Conservation (phyloP, 2,113 vertebrate species). For the Zootoca vivipara region DNA sequence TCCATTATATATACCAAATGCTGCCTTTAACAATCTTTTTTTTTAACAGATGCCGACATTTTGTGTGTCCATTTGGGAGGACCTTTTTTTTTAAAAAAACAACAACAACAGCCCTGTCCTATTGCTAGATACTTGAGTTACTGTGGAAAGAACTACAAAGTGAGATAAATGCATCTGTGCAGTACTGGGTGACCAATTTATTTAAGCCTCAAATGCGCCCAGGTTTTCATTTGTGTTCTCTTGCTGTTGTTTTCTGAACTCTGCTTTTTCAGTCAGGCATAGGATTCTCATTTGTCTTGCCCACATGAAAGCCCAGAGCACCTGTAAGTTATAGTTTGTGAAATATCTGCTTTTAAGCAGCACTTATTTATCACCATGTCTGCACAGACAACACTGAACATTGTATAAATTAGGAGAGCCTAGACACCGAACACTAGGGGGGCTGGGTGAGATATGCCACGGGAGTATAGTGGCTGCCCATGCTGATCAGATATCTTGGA, state of each 20-base stretch:
- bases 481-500: slow-evolving; percentile 76
- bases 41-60: slow-evolving; percentile 60
- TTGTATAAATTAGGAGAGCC: slow-evolving; percentile 69
- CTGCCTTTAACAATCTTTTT: slow-evolving; percentile 48
- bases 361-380: slow-evolving; percentile 72
- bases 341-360: slow-evolving; percentile 77
- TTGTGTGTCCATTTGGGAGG: slow-evolving; percentile 60
- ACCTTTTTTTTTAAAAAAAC: slow-evolving; percentile 40
- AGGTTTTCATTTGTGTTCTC: slow-evolving; percentile 67
- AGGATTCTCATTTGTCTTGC: slow-evolving; percentile 75
- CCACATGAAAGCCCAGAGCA: slow-evolving; percentile 79
- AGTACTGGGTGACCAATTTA: slow-evolving; percentile 56
- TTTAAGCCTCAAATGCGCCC: slow-evolving; percentile 69
- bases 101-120: slow-evolving; percentile 53
- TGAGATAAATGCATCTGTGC: slow-evolving; percentile 68
- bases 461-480: slow-evolving; percentile 59
- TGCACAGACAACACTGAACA: slow-evolving; percentile 61
- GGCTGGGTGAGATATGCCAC: slow-evolving; percentile 62
- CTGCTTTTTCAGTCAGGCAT: slow-evolving; percentile 71
- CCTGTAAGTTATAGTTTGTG: slow-evolving; percentile 80
- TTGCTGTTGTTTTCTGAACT: slow-evolving; percentile 75
- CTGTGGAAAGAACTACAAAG: slow-evolving; percentile 63
- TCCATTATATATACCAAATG: slow-evolving; percentile 32
- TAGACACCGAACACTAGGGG: slow-evolving; percentile 64
- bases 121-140: slow-evolving; percentile 42